Evolutionary conservation across 2,888 invertebrate species (phyloP).

Genomic region (Polymixis lichenea): DNA sequence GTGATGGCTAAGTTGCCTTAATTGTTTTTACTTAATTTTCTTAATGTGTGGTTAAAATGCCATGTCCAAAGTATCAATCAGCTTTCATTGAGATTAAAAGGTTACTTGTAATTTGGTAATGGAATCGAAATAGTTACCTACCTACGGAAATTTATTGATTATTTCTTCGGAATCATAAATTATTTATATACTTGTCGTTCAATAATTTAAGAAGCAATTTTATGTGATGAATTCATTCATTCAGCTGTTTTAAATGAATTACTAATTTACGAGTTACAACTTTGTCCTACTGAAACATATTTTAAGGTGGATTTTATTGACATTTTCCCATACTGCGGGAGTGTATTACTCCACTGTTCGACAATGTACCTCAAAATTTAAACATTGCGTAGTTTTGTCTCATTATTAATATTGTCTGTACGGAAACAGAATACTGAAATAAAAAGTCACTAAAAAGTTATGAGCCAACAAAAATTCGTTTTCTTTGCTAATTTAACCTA

Average conservation of each 20-base stretch:
- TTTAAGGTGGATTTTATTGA: too few species aligned
- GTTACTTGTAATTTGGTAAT: conserved; percentile 52
- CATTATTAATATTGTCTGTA: too few species aligned
- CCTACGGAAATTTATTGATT: conserved; percentile 6
- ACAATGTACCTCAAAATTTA: too few species aligned
- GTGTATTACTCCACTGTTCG: too few species aligned
- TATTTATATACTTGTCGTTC: neutral
- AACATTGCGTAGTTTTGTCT: too few species aligned
- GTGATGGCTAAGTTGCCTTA: conserved; percentile 21
- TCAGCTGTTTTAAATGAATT: neutral
- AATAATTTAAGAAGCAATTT: neutral
- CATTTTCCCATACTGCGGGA: too few species aligned
- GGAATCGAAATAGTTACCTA: conserved; percentile 16
- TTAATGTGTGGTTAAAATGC: conserved; percentile 40
- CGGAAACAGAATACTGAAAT: too few species aligned
- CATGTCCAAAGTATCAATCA: conserved; percentile 29
- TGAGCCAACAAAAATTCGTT: too few species aligned
- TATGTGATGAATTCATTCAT: neutral
- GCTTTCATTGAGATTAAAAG: conserved; percentile 42
- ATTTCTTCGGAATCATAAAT: conserved; percentile 1
- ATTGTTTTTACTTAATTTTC: conserved; percentile 43
- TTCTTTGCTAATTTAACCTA: too few species aligned
- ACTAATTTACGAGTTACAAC: neutral
- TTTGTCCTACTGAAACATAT: neutral
- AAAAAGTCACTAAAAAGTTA: too few species aligned